Evolutionary conservation across 2,113 vertebrate genomes (phyloP).

Genomic region (Ptilonorhynchus violaceus): DNA sequence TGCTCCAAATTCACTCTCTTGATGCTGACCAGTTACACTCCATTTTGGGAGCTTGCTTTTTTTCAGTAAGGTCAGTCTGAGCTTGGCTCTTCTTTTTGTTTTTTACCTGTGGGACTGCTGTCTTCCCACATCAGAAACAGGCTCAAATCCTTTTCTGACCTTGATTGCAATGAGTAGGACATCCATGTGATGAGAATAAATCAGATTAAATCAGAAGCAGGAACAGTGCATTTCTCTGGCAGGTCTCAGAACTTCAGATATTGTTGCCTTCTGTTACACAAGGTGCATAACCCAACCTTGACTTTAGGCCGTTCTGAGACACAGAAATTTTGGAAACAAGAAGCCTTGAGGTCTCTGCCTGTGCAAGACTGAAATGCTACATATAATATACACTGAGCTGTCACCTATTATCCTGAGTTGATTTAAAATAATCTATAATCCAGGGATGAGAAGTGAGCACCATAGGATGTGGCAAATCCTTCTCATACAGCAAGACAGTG

Average conservation of each 20-base stretch:
- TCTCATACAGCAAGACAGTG: not conserved
- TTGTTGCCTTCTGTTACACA: not conserved
- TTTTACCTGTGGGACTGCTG: not conserved
- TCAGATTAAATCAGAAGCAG: not conserved
- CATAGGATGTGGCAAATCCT: slow-evolving; percentile 19
- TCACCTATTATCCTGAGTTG: slow-evolving; percentile 28
- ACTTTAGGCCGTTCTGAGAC: not conserved
- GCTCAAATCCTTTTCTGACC: slow-evolving; percentile 19
- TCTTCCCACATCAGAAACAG: slow-evolving; percentile 9
- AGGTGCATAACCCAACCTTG: not conserved
- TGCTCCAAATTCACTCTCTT: not conserved
- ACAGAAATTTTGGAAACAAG: not conserved
- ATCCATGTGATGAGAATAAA: not conserved
- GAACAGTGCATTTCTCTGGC: not conserved
- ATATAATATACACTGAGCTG: not conserved
- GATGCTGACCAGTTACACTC: not conserved
- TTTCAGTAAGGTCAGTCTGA: not conserved
- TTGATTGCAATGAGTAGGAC: slow-evolving; percentile 2
- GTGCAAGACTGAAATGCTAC: not conserved
- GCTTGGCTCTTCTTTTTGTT: not conserved
- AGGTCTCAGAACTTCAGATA: not conserved
- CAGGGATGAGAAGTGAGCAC: slow-evolving; percentile 1
- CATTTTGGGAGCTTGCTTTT: not conserved
- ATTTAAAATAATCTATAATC: slow-evolving; percentile 50
- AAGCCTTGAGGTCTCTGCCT: not conserved